A percentile compares a stretch with the other conserved stretches of the same genome.
phyloP scores from a whole-genome alignment of 1,140 invertebrate species.

The Atopsyche davidsoni region DNA sequence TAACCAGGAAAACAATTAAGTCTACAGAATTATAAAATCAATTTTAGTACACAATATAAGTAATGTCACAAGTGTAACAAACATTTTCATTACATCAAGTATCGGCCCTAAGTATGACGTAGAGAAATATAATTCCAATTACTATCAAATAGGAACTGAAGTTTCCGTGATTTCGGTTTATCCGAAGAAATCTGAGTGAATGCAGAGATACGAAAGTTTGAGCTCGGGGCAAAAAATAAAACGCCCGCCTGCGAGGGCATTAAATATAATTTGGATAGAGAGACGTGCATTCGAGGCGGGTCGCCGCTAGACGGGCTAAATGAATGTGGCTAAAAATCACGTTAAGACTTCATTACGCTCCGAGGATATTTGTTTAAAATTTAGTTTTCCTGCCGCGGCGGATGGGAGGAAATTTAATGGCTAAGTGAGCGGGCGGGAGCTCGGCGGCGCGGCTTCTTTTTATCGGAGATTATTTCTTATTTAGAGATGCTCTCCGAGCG shows the following conservation, averaged over 20 bases:
- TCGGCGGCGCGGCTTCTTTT: background rate
- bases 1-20: too few species aligned
- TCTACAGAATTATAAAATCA: too few species aligned
- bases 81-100: too few species aligned
- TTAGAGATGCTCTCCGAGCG: too few species aligned
- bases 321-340: constrained; percentile 32
- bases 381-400: constrained; percentile 28
- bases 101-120: too few species aligned
- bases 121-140: too few species aligned
- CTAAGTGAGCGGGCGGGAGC: constrained; percentile 18
- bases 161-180: too few species aligned
- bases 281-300: constrained; percentile 7
- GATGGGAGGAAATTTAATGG: constrained; percentile 28
- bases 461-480: too few species aligned
- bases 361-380: constrained; percentile 31
- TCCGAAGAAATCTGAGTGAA: constrained; percentile 13
- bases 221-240: constrained; percentile 21
- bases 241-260: constrained; percentile 27
- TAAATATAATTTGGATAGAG: constrained; percentile 31
- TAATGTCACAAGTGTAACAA: too few species aligned
- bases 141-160: too few species aligned
- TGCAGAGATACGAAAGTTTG: constrained; percentile 15
- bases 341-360: constrained; percentile 32
- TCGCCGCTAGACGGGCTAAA: constrained; percentile 25
- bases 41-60: too few species aligned